Conservation (phyloP, 2,888 invertebrate species). For the Perizoma flavofasciatum region DNA sequence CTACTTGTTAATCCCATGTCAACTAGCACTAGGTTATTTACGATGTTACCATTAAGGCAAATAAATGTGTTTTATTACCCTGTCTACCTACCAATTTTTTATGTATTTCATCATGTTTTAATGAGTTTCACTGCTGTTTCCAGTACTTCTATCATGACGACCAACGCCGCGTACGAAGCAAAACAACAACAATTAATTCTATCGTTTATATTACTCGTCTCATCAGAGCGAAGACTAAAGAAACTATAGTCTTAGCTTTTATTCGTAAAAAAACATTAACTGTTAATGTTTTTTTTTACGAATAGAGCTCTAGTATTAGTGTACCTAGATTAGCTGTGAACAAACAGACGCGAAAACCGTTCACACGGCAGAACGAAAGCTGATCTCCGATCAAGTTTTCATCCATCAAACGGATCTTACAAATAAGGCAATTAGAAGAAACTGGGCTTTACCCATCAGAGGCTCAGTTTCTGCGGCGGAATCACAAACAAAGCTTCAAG, state of each 20-base stretch:
- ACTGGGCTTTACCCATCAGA: conserved; percentile 22
- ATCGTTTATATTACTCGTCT: no score
- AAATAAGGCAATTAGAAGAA: conserved; percentile 32
- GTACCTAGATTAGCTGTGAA: background rate
- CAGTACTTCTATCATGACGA: no score
- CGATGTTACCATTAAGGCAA: background rate
- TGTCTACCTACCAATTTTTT: no score
- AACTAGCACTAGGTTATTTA: background rate
- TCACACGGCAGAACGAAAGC: conserved; percentile 35
- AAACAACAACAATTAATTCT: no score
- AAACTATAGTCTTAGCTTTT: no score
- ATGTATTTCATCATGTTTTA: no score
- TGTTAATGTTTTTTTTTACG: no score
- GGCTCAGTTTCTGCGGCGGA: conserved; percentile 9
- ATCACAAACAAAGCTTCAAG: conserved; percentile 9
- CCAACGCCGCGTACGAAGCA: no score
- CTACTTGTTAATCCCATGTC: conserved; percentile 17
- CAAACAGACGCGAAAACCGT: conserved; percentile 9
- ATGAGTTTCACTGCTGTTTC: no score
- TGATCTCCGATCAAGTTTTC: conserved; percentile 29
- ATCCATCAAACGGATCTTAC: conserved; percentile 27
- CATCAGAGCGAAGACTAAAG: no score
- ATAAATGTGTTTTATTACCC: conserved; percentile 6
- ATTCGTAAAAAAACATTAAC: no score
- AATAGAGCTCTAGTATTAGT: no score